These are phyloP conservation scores for Oophaga sylvatica DNA, from an alignment of 2,797 vertebrate genomes.

Conservation along the genomic window DNA sequence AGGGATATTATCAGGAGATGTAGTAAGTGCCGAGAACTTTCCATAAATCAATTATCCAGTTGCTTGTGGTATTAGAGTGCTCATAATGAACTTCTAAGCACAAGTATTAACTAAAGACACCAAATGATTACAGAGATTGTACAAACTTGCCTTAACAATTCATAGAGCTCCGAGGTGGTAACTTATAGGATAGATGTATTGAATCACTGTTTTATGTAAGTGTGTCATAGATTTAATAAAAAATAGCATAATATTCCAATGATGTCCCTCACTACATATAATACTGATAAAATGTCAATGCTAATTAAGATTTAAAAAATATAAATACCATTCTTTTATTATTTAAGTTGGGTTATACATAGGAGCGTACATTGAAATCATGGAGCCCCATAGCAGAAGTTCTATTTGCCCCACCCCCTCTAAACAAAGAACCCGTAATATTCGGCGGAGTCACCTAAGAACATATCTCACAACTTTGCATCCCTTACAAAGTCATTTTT, in stretches of 20 bases:
- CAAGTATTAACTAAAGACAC: constrained; percentile 21
- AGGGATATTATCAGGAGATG: constrained; percentile 29
- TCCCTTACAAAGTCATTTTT: no score
- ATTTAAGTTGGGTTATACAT: no score
- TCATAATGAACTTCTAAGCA: constrained; percentile 48
- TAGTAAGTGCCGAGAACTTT: constrained; percentile 52
- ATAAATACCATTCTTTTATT: background rate
- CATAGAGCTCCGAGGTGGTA: background rate
- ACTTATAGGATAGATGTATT: background rate
- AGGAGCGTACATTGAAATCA: no score
- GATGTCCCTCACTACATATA: background rate
- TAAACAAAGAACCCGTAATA: no score
- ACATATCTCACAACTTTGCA: no score
- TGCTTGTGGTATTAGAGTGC: constrained; percentile 56
- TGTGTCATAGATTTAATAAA: background rate
- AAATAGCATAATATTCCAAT: background rate
- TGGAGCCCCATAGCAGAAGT: no score
- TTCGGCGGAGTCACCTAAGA: no score
- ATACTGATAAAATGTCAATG: background rate
- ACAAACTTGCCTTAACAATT: background rate
- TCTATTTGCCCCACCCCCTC: no score
- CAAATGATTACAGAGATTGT: background rate
- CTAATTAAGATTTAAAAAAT: background rate
- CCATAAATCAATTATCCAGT: constrained; percentile 43
- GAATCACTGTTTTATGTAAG: background rate